Conservation (phyloP, 37 sponge, comb jelly and placozoan species). For the Chondrosia reniformis region DNA sequence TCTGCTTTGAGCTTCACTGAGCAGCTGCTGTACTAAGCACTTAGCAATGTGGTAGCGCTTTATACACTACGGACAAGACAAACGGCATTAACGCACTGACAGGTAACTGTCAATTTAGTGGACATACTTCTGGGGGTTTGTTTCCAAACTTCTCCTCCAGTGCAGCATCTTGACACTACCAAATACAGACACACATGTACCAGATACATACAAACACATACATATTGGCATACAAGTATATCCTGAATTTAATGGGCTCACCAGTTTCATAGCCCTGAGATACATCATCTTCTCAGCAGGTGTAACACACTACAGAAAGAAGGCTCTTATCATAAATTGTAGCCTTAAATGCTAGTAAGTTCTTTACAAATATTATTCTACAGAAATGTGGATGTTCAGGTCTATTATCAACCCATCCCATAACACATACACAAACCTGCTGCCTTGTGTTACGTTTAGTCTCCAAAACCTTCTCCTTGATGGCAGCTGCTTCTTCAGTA, state of each 20-base stretch:
- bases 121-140: constrained; percentile 1
- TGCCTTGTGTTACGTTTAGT: neutral
- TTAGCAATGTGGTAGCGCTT: constrained; percentile 51
- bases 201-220: neutral
- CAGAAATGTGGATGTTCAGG: neutral
- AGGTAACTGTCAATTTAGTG: no score
- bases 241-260: neutral
- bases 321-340: no score
- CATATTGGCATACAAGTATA: no score
- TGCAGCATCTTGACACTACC: constrained; percentile 16
- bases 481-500: neutral
- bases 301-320: constrained; percentile 12
- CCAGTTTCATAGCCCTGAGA: constrained; percentile 19
- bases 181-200: neutral
- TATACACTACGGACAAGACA: constrained; percentile 38
- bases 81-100: no score
- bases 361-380: no score
- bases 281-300: constrained; percentile 29
- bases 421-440: neutral
- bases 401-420: neutral
- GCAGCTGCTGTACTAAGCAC: constrained; percentile 44
- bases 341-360: no score
- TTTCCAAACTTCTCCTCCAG: constrained; percentile 23
- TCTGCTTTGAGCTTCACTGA: constrained; percentile 33
- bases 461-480: constrained; percentile 10